Conservation (phyloP, 2,113 vertebrate species). For the Candoia aspera region DNA sequence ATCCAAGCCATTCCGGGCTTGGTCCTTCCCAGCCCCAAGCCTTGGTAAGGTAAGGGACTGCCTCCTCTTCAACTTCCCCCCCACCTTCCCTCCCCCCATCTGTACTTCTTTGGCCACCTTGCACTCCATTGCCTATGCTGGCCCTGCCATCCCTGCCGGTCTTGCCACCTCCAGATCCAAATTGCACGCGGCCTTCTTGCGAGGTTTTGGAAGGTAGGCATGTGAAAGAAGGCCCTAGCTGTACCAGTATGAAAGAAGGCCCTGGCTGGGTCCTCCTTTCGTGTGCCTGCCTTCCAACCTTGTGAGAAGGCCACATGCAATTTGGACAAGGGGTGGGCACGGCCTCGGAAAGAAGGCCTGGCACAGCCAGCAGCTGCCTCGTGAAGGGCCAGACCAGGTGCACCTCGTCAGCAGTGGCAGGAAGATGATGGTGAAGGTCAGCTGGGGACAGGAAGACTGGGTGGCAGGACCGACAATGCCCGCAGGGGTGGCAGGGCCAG, state of each 20-base stretch:
- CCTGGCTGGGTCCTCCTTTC: neutral
- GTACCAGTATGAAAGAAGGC: no score
- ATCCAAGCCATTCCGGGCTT: neutral
- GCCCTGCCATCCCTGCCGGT: no score
- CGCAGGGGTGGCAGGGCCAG: no score
- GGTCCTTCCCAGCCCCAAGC: neutral
- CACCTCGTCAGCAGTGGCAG: neutral
- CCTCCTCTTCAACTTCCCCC: neutral
- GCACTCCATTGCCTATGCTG: neutral
- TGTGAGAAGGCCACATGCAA: neutral
- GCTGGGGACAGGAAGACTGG: neutral
- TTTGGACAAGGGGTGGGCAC: neutral
- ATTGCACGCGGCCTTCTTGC: no score
- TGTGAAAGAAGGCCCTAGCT: no score
- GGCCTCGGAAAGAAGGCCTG: neutral
- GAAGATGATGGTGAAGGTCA: neutral
- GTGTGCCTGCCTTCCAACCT: neutral
- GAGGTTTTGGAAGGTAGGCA: no score
- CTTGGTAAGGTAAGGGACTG: neutral
- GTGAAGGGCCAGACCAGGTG: neutral
- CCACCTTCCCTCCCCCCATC: neutral
- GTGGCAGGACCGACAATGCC: no score
- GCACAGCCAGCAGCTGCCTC: neutral
- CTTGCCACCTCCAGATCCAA: no score
- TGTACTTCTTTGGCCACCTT: neutral